A percentile compares a stretch with the other conserved stretches of the same genome.
phyloP scores from a whole-genome alignment of 2,888 invertebrate genomes.

The Himalopsyche tibetana region DNA sequence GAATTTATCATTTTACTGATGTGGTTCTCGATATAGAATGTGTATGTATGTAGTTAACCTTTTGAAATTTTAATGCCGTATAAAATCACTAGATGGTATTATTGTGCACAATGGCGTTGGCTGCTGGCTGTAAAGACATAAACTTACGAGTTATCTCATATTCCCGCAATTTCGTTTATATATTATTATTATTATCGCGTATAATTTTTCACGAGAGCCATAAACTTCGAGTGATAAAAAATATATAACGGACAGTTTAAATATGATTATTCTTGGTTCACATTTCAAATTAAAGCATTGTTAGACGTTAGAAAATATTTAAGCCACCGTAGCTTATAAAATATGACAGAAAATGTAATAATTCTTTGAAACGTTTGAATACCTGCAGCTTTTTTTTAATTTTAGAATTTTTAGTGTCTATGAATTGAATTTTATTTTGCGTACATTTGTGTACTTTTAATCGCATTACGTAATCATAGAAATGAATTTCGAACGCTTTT shows the following conservation, averaged over 20 bases:
- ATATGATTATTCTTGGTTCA: not conserved
- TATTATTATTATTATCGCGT: slow-evolving; percentile 31
- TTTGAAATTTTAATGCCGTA: slow-evolving; percentile 1
- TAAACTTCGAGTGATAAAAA: slow-evolving; percentile 14
- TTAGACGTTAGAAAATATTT: not conserved
- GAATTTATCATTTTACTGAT: slow-evolving; percentile 1
- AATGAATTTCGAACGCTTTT: not conserved
- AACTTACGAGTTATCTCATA: slow-evolving; percentile 30
- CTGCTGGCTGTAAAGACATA: slow-evolving; percentile 34
- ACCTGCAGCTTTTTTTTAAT: too few relatives aligned
- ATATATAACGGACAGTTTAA: slow-evolving; percentile 34
- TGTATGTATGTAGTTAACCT: slow-evolving; percentile 45
- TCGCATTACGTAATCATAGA: slow-evolving; percentile 3
- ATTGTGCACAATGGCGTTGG: slow-evolving; percentile 23
- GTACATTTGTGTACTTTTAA: slow-evolving; percentile 1
- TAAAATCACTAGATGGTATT: slow-evolving; percentile 34
- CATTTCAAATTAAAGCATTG: not conserved
- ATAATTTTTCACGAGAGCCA: slow-evolving; percentile 27
- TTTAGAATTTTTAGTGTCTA: not conserved
- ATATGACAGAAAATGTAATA: not conserved
- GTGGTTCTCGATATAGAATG: not conserved
- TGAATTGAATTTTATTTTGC: not conserved
- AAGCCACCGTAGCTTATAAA: not conserved
- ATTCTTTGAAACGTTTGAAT: too few relatives aligned
- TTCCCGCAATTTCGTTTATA: slow-evolving; percentile 26